Evolutionary conservation across 2,888 invertebrate genomes (phyloP).

Genomic region (Marasmarcha lunaedactyla): DNA sequence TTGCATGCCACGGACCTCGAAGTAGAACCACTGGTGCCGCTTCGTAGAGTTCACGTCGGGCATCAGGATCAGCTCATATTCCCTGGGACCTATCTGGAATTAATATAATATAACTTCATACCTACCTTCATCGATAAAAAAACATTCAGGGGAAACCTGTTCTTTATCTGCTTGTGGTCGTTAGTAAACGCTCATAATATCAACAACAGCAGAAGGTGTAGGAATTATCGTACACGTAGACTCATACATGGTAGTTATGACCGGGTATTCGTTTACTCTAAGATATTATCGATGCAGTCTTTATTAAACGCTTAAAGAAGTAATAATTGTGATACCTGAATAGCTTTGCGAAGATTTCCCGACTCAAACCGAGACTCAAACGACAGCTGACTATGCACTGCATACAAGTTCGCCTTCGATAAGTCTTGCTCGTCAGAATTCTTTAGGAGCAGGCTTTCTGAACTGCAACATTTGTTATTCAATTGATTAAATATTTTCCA

Average conservation of each 20-base stretch:
- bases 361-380: conserved; percentile 91
- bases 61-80: conserved; percentile 86
- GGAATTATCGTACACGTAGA: too few relatives aligned
- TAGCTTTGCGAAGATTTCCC: conserved; percentile 85
- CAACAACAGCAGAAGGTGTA: too few relatives aligned
- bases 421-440: conserved; percentile 67
- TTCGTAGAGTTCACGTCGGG: conserved; percentile 85
- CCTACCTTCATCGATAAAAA: too few relatives aligned
- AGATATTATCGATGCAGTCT: too few relatives aligned
- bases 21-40: conserved; percentile 92
- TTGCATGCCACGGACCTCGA: conserved; percentile 86
- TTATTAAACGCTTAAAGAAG: too few relatives aligned
- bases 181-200: too few relatives aligned
- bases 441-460: conserved; percentile 35
- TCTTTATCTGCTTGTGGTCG: too few relatives aligned
- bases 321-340: conserved; percentile 67
- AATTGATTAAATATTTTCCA: too few relatives aligned
- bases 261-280: too few relatives aligned
- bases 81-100: conserved; percentile 75
- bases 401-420: conserved; percentile 39
- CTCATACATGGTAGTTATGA: too few relatives aligned
- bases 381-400: conserved; percentile 63
- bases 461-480: conserved; percentile 38
- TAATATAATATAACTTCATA: too few relatives aligned
- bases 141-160: too few relatives aligned